These are phyloP conservation scores for Morpho deidamia DNA, from an alignment of 2,888 invertebrate genomes.

Conservation along the genomic window DNA sequence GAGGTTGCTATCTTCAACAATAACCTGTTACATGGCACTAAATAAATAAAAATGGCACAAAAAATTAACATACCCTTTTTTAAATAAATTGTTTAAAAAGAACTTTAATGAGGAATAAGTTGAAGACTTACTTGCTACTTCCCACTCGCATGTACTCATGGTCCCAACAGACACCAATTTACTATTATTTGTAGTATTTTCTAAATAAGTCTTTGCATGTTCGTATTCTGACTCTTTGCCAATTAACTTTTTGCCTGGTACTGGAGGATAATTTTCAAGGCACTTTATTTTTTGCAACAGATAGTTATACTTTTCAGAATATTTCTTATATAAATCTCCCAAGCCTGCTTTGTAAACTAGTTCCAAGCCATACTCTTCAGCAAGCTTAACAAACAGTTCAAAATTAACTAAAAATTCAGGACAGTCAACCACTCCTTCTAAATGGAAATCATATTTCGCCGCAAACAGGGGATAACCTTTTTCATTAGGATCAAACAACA, in stretches of 20 bases:
- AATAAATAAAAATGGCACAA: no score
- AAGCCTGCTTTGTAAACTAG: slow-evolving; percentile 85
- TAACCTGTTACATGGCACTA: background rate
- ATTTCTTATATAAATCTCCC: slow-evolving; percentile 86
- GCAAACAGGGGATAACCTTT: slow-evolving; percentile 91
- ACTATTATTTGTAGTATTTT: slow-evolving; percentile 49
- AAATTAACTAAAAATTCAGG: slow-evolving; percentile 99
- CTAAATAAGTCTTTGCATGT: slow-evolving; percentile 82
- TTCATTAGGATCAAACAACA: slow-evolving; percentile 80
- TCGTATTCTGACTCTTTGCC: slow-evolving; percentile 83
- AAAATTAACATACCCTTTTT: no score
- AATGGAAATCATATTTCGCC: slow-evolving; percentile 95
- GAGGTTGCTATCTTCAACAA: no score
- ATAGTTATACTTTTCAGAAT: slow-evolving; percentile 57
- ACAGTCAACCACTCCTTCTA: slow-evolving; percentile 98
- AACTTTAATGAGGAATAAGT: background rate
- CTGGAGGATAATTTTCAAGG: slow-evolving; percentile 89
- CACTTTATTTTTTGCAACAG: slow-evolving; percentile 88
- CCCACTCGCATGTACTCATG: slow-evolving; percentile 94
- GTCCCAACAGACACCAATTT: slow-evolving; percentile 83
- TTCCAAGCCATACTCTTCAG: slow-evolving; percentile 84
- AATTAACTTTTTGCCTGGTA: slow-evolving; percentile 70
- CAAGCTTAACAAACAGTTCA: slow-evolving; percentile 87
- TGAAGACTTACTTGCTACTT: slow-evolving; percentile 90
- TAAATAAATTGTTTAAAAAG: no score